Base-by-base conservation (phyloP, 2,113 vertebrate genomes). In the Ahaetulla prasina region DNA sequence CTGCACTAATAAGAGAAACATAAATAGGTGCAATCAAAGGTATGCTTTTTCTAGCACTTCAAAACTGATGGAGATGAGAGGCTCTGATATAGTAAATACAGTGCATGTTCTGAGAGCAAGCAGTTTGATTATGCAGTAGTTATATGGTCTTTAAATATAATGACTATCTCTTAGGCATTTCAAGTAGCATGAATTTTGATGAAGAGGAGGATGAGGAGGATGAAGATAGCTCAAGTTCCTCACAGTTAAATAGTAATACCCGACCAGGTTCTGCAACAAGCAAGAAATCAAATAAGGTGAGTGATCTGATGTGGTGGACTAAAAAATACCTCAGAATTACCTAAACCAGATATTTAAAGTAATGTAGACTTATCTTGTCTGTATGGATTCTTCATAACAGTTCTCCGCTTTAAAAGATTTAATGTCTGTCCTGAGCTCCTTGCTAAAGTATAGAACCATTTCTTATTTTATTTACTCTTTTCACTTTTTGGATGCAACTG, bases 151-250 rank as follows among this genome's bases (percentile, higher is more conserved):
- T 0, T 0, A 54, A 89, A 2, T 92, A 30, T 94, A 5, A 5
- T 88, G 91, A 43, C 87, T 92, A 85, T 90, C 93, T 91, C 86
- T 45, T 96, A 99, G 99, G 99, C 90, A 99, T 99, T 97, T 99
- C 99, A 89, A 99, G 99, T 96, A 99, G 99, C 96, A 99, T 99
- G 99, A 99, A 99, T 97, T 99, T 99, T 95, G 99, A 99, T 95
- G 98, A 99, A 96, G 99, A 99, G 74, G 99, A 99, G 60, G 99
- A 99, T 6, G 99, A 99, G 0, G 99, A 99, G 12, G 99, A 99
- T 47, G 99, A 99, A 96, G 98, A 99, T 91, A 99, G 99, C 94
- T 99, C 99, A 54, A 99, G 98, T 95, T 99, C 99, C 86, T 99
- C 99, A 35, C 99, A 99, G 96, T 97, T 99, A 18, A 99, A 99